Base-by-base conservation (phyloP, 2,113 vertebrate species). In the Pterocles gutturalis region DNA sequence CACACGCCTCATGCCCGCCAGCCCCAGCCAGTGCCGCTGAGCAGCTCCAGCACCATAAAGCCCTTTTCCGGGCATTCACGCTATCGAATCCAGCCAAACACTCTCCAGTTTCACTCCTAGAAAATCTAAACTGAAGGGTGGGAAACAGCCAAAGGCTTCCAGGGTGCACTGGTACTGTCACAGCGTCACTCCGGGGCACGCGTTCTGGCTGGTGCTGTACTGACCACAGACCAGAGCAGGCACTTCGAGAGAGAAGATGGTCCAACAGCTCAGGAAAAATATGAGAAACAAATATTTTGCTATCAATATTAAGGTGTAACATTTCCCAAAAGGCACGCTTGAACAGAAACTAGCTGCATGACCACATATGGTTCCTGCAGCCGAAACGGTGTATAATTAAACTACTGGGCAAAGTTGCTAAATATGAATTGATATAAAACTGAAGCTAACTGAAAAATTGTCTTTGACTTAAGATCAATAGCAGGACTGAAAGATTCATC, bases 391-490 rank as follows among this genome's bases (percentile, higher is more conserved):
- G 96, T 95, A 94, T 98, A 99, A 99, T 99, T 99, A 98, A 98
- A 98, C 98, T 99, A 98, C 98, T 97, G 98, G 97, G 98, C 98
- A 98, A 99, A 99, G 98, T 99, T 99, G 98, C 98, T 98, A 98
- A 98, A 98, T 98, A 98, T 92, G 98, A 98, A 98, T 86, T 93
- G 93, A 95, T 98, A 98, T 84, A 98, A 96, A 99, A 99, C 98
- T 98, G 98, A 97, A 99, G 98, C 98, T 98, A 98, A 98, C 98
- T 98, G 98, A 98, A 99, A 98, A 99, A 99, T 98, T 99, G 98
- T 77, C 98, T 99, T 99, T 99, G 98, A 99, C 98, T 99, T 96
- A 92, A 98, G 98, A 99, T 98, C 98, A 99, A 98, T 98, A 96
- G 97, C 94, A 83, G 96, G 95, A 91, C 97, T 98, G 98, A 98